phyloP scores from a whole-genome alignment of 2,797 vertebrate genomes.

The Phaenicophaeus curvirostris region DNA sequence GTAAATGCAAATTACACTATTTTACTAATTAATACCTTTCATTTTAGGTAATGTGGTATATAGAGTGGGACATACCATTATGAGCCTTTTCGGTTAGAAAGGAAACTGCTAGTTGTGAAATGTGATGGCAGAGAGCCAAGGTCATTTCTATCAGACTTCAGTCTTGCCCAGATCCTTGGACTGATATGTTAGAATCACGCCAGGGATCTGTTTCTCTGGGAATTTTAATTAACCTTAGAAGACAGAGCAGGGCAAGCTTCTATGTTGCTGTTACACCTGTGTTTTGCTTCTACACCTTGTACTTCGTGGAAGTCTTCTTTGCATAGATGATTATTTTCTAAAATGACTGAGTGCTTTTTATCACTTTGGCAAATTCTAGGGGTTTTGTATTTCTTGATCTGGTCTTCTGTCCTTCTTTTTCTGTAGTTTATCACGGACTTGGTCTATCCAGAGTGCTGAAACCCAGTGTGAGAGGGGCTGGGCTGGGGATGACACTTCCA shows the following conservation, averaged over 20 bases:
- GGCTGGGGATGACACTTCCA: not conserved
- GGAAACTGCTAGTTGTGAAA: not conserved
- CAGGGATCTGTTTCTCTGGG: slow-evolving; percentile 19
- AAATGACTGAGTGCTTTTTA: not conserved
- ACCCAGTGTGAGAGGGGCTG: not conserved
- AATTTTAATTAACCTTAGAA: slow-evolving; percentile 64
- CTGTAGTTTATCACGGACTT: not conserved
- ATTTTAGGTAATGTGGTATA: not conserved
- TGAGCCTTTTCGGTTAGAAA: not conserved
- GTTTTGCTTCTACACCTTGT: not conserved
- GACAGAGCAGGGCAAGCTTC: not conserved
- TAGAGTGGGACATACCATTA: not conserved
- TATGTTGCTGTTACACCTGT: not conserved
- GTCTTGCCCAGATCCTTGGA: slow-evolving; percentile 16
- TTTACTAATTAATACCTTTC: slow-evolving; percentile 57
- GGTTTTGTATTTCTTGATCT: not conserved
- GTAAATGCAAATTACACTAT: slow-evolving; percentile 31
- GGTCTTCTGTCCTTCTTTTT: not conserved
- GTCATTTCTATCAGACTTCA: slow-evolving; percentile 34
- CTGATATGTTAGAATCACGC: not conserved
- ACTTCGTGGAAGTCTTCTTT: not conserved
- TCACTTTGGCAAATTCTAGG: not conserved
- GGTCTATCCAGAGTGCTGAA: not conserved
- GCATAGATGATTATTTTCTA: not conserved
- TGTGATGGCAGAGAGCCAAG: slow-evolving; percentile 17